Conservation (phyloP, 2,113 vertebrate genomes). For the Catharus bicknelli region DNA sequence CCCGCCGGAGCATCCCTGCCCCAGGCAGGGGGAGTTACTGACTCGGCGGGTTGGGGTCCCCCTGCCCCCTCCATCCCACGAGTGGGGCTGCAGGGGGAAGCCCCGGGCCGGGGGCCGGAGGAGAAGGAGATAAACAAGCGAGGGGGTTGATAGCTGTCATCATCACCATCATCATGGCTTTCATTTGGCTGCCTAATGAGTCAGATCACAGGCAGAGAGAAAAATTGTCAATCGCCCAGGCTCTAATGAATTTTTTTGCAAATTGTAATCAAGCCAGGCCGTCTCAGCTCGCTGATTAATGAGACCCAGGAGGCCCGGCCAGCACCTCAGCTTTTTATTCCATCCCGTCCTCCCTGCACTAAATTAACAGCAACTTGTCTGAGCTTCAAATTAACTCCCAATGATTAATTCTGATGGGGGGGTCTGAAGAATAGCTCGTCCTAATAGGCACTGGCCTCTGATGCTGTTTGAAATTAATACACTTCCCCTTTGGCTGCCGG, state of each 20-base stretch:
- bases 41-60: background rate
- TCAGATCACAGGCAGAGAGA: conserved; percentile 84
- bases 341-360: conserved; percentile 85
- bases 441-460: conserved; percentile 86
- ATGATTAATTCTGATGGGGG: conserved; percentile 94
- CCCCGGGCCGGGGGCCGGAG: conserved; percentile 59
- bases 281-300: conserved; percentile 92
- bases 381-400: conserved; percentile 93
- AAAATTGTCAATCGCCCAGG: conserved; percentile 89
- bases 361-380: conserved; percentile 97
- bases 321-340: conserved; percentile 83
- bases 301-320: conserved; percentile 86
- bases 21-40: background rate
- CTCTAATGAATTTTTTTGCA: conserved; percentile 95
- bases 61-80: background rate
- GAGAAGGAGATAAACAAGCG: conserved; percentile 82
- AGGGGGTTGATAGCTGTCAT: conserved; percentile 82
- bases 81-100: background rate
- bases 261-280: conserved; percentile 95
- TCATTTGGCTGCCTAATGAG: conserved; percentile 89
- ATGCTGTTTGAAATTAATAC: conserved; percentile 86
- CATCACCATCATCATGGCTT: conserved; percentile 80
- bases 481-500: conserved; percentile 81
- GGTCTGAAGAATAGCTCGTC: conserved; percentile 85
- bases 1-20: background rate